Conservation (phyloP, 2,888 invertebrate species). For the Kryphioiulus occultus region DNA sequence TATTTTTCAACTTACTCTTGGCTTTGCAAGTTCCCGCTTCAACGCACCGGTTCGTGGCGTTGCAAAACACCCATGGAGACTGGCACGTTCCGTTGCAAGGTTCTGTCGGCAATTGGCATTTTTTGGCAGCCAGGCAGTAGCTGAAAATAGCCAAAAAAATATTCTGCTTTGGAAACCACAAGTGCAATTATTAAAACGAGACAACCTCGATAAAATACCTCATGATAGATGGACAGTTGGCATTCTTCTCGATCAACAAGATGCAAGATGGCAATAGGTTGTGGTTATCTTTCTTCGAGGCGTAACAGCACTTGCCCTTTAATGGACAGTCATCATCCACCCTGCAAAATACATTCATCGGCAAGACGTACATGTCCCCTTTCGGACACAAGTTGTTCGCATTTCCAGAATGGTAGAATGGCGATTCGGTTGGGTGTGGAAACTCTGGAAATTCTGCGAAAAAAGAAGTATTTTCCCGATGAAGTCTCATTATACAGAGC, state of each 20-base stretch:
- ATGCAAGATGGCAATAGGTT: constrained; percentile 39
- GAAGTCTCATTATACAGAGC: too few species aligned
- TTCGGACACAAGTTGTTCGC: background rate
- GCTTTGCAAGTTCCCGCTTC: background rate
- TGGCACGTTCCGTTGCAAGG: background rate
- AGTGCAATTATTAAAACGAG: background rate
- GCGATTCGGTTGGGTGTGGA: constrained; percentile 14
- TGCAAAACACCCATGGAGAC: background rate
- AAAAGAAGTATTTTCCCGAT: background rate
- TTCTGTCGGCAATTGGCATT: background rate
- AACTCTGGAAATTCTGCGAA: constrained; percentile 45
- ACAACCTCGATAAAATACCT: background rate
- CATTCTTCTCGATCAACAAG: background rate
- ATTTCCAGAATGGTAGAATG: background rate
- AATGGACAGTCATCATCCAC: constrained; percentile 14
- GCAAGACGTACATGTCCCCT: background rate
- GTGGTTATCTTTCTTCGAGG: background rate
- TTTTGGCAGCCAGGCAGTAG: background rate
- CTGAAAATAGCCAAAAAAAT: background rate
- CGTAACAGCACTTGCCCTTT: background rate
- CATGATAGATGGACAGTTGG: background rate
- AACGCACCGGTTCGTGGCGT: background rate
- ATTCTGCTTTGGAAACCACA: background rate
- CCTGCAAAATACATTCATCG: background rate
- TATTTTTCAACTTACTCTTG: background rate